Conservation (phyloP, 2,797 vertebrate species). For the Rhyacichthys aspro region DNA sequence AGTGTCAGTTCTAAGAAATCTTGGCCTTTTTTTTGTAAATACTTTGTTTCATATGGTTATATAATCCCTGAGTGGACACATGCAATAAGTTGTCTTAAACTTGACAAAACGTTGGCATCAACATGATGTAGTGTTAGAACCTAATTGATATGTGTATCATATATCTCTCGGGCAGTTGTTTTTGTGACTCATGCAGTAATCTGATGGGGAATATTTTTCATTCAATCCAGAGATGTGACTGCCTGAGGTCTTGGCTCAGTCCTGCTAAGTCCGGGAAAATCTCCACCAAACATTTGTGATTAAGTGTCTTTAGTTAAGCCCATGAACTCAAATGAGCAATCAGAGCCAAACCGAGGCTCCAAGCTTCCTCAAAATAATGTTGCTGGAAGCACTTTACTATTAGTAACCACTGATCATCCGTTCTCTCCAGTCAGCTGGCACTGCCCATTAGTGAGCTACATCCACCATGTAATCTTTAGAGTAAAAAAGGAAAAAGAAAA, state of each 20-base stretch:
- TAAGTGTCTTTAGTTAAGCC: conserved; percentile 80
- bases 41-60: conserved; percentile 12
- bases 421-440: conserved; percentile 46
- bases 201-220: conserved; percentile 64
- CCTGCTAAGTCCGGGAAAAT: conserved; percentile 61
- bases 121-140: conserved; percentile 45
- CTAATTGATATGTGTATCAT: conserved; percentile 58
- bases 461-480: conserved; percentile 4
- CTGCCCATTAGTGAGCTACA: conserved; percentile 8
- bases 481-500: too few species aligned
- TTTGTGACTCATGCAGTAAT: conserved; percentile 72
- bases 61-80: conserved; percentile 14
- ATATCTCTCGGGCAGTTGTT: conserved; percentile 67
- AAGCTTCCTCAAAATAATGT: conserved; percentile 62
- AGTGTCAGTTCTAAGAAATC: background rate
- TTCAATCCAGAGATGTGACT: conserved; percentile 64
- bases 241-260: conserved; percentile 74
- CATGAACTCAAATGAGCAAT: conserved; percentile 73
- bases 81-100: conserved; percentile 14
- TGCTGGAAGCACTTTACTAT: conserved; percentile 58
- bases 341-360: conserved; percentile 63
- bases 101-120: conserved; percentile 41
- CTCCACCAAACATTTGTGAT: conserved; percentile 66
- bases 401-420: conserved; percentile 42
- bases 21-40: background rate